These are phyloP conservation scores for Leptestheria dahalacensis DNA, from an alignment of 1,140 invertebrate genomes.

Conservation along the genomic window DNA sequence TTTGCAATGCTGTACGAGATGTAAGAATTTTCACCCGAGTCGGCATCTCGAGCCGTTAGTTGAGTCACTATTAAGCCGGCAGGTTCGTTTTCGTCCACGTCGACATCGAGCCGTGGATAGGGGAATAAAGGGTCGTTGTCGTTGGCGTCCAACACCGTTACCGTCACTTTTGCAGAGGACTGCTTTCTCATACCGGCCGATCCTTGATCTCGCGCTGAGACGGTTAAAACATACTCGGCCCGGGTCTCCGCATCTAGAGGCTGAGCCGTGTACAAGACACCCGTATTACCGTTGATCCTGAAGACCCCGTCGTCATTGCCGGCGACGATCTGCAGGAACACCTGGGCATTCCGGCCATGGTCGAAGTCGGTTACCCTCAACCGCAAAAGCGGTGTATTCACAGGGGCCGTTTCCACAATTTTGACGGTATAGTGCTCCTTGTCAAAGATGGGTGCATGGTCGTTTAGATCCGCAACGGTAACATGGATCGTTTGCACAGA, in stretches of 20 bases:
- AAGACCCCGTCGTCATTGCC: constrained; percentile 84
- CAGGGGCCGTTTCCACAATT: constrained; percentile 71
- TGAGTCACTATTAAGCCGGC: constrained; percentile 64
- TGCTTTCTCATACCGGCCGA: constrained; percentile 66
- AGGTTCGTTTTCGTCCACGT: constrained; percentile 68
- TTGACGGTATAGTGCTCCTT: constrained; percentile 73
- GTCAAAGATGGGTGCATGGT: constrained; percentile 75
- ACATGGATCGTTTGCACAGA: constrained; percentile 26
- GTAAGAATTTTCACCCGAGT: constrained; percentile 86
- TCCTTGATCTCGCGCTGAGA: constrained; percentile 77
- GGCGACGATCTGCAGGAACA: constrained; percentile 74
- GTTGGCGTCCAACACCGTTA: constrained; percentile 73
- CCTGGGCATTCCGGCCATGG: constrained; percentile 60
- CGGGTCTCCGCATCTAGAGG: constrained; percentile 74
- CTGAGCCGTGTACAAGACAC: constrained; percentile 72
- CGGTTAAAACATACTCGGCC: constrained; percentile 75
- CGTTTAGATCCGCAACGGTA: constrained; percentile 55
- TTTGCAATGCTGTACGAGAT: constrained; percentile 87
- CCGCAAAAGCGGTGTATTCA: constrained; percentile 70
- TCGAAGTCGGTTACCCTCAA: constrained; percentile 74
- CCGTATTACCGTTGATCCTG: constrained; percentile 67
- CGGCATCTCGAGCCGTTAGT: constrained; percentile 67
- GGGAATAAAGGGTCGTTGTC: constrained; percentile 85
- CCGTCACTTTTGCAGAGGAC: constrained; percentile 75
- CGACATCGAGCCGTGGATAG: constrained; percentile 42